Conservation (phyloP, 2,797 vertebrate species). For the Sebastes kiyomatsui region DNA sequence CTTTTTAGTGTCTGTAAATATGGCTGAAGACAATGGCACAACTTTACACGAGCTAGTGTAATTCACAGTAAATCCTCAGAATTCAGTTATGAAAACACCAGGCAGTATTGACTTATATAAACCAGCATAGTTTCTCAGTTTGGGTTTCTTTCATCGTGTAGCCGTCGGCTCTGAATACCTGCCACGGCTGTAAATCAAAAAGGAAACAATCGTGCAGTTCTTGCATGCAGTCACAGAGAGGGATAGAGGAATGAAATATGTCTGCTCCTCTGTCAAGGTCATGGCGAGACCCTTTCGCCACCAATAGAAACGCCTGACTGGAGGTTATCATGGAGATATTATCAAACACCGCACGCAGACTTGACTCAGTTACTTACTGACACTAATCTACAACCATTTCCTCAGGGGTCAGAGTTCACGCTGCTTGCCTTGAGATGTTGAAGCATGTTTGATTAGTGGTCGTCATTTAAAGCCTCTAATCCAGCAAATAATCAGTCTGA, state of each 20-base stretch:
- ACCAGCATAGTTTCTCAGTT: slow-evolving; percentile 25
- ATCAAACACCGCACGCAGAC: slow-evolving; percentile 18
- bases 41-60: neutral
- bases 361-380: slow-evolving; percentile 24
- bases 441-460: slow-evolving; percentile 21
- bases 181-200: slow-evolving; percentile 47
- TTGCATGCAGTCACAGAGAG: slow-evolving; percentile 8
- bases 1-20: neutral
- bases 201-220: slow-evolving; percentile 30
- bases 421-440: slow-evolving; percentile 10
- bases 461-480: slow-evolving; percentile 21
- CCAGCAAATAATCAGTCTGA: neutral
- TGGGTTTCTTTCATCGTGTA: slow-evolving; percentile 46
- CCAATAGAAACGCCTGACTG: slow-evolving; percentile 18
- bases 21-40: neutral
- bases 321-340: slow-evolving; percentile 40
- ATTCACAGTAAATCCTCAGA: slow-evolving; percentile 19
- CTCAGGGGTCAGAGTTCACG: slow-evolving; percentile 40
- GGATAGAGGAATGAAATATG: slow-evolving; percentile 8
- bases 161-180: slow-evolving; percentile 39
- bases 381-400: slow-evolving; percentile 42
- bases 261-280: slow-evolving; percentile 41
- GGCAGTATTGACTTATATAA: slow-evolving; percentile 14
- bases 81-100: slow-evolving; percentile 22
- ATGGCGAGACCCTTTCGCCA: neutral